phyloP scores from a whole-genome alignment of 1,140 invertebrate genomes.

The Pseudobourletiella spinata region DNA sequence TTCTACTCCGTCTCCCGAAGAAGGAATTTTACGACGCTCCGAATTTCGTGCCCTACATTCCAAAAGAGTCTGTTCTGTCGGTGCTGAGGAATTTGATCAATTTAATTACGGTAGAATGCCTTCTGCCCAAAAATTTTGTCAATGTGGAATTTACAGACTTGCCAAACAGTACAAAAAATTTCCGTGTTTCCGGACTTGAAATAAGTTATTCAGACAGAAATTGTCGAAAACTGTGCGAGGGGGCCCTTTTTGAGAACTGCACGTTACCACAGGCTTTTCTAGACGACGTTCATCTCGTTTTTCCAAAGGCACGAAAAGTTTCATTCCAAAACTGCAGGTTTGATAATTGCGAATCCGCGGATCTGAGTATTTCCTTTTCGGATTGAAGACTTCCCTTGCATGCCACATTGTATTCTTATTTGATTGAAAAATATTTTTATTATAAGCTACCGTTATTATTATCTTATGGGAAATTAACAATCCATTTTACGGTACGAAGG shows the following conservation, averaged over 20 bases:
- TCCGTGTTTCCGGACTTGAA: background rate
- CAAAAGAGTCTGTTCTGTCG: background rate
- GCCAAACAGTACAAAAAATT: background rate
- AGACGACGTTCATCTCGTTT: background rate
- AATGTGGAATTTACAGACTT: background rate
- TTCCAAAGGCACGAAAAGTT: background rate
- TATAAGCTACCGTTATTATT: background rate
- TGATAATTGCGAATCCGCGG: background rate
- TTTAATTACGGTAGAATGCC: background rate
- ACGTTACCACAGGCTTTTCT: background rate
- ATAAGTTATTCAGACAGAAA: background rate
- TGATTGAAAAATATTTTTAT: background rate
- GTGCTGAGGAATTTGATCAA: background rate
- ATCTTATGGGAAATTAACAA: no score
- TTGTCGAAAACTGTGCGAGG: background rate
- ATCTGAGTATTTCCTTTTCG: background rate
- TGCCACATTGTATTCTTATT: background rate
- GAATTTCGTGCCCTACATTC: background rate
- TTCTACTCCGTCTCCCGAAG: background rate
- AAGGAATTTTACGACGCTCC: conserved; percentile 1
- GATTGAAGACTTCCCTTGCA: background rate
- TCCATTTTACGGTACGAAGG: no score
- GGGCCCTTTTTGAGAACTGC: background rate
- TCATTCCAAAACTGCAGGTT: background rate
- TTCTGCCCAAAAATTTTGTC: background rate